Base-by-base conservation (phyloP, 2,797 vertebrate species). In the Fratercula arctica region DNA sequence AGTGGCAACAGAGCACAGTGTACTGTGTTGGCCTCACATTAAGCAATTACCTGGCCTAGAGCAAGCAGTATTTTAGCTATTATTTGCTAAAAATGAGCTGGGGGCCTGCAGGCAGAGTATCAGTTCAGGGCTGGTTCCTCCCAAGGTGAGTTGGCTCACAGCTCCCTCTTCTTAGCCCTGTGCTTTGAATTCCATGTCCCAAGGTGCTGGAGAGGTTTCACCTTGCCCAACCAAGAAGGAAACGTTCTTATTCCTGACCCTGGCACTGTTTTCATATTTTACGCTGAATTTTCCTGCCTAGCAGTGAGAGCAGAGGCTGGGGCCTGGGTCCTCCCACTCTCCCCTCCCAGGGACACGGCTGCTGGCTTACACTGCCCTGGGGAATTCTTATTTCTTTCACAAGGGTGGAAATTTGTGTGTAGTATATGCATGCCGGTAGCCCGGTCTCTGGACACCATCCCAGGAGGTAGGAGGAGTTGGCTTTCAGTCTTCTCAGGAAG, bases 371-470 rank as follows among this genome's bases (percentile, higher is more conserved):
- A 5, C 39, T 28, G 37, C 16, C 66, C 86, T 43, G 28, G 23
- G 10, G 54, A 46, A 35, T 72, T 89, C 28, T n/a, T 31, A 3
- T 15, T 68, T 28, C 48, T 56, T 90, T 33, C 23, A 45, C 31
- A 21, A 37, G 64, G 45, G 33, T 39, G 51, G 46, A 29, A 37
- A 19, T 82, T 3, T 2, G 4, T 57, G 23, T 16, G 37, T 16
- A 6, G n/a, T 18, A 4, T 0, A 0, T 16, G 8, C 14, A 16
- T 37, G 28, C 45, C 31, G 29, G 0, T 33, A 15, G 20, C 41
- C 59, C 51, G 43, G 19, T 75, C 43, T 46, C 29, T 82, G 68
- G 59, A 37, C 18, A 39, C 24, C 13, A 5, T 45, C n/a, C 59
- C 9, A 4, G 37, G 90, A 45, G 28, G 48, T 16, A 21, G 61